phyloP scores from a whole-genome alignment of 2,888 invertebrate species.

The Tipula unca region DNA sequence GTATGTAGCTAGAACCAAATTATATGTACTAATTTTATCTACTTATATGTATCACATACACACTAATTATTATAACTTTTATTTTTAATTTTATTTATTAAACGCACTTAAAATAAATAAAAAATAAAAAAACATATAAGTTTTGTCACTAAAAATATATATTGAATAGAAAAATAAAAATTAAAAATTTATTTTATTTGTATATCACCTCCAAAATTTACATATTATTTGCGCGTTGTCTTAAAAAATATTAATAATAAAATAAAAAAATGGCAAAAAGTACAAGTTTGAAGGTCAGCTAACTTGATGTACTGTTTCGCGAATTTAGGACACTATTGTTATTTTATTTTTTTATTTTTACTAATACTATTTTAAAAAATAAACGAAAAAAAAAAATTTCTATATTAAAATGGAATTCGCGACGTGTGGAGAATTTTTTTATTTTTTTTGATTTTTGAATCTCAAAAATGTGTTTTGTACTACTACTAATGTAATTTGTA shows the following conservation, averaged over 20 bases:
- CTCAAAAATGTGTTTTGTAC: not conserved
- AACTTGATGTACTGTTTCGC: conserved; percentile 21
- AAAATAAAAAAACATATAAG: not conserved
- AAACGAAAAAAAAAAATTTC: not conserved
- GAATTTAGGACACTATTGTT: conserved; percentile 21
- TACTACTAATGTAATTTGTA: not conserved
- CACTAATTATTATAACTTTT: not conserved
- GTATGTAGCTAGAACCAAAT: not conserved
- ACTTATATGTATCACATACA: not conserved
- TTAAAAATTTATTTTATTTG: not conserved
- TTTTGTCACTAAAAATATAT: conserved; percentile 4
- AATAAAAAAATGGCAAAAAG: conserved; percentile 19
- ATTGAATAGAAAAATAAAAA: not conserved
- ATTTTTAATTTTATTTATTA: not conserved
- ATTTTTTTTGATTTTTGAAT: not conserved
- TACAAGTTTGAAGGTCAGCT: conserved; percentile 22
- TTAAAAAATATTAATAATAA: conserved; percentile 17
- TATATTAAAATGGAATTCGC: conserved; percentile 15
- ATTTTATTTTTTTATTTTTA: not conserved
- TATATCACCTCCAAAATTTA: conserved; percentile 17
- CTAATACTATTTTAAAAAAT: not conserved
- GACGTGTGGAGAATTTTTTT: conserved; percentile 16
- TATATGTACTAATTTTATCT: not conserved
- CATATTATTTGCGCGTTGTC: conserved; percentile 19
- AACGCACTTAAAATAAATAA: not conserved